phyloP scores from a whole-genome alignment of 2,888 invertebrate genomes.

The Caradrina clavipalpis region DNA sequence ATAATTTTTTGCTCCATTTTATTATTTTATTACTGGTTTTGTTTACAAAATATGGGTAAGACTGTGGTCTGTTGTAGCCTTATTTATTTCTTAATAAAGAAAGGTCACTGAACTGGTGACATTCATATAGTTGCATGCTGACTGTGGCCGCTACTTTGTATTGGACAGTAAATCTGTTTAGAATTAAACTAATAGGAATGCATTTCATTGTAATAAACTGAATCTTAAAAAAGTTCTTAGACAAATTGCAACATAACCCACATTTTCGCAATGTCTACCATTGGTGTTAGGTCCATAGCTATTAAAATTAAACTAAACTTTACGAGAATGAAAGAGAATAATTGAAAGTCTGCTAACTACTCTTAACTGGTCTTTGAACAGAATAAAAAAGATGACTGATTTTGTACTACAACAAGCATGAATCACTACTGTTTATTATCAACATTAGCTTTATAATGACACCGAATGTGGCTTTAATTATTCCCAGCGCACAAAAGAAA shows the following conservation, averaged over 20 bases:
- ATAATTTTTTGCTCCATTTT: constrained; percentile 37
- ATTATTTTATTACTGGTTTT: constrained; percentile 21
- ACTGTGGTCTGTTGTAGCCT: constrained; percentile 12
- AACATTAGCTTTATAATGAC: not conserved
- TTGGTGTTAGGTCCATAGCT: not conserved
- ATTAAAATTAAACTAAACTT: not conserved
- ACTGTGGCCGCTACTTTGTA: not conserved
- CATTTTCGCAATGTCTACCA: not conserved
- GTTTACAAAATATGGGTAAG: constrained; percentile 46
- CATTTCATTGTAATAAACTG: not conserved
- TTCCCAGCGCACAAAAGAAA: not conserved
- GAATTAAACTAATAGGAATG: not conserved
- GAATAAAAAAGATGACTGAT: not conserved
- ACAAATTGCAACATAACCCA: not conserved
- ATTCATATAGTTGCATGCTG: constrained; percentile 28
- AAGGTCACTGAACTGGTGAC: constrained; percentile 52
- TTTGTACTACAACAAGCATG: not conserved
- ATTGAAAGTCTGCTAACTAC: no score
- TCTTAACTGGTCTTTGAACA: not conserved
- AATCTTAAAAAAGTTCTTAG: constrained; percentile 16
- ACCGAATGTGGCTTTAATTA: constrained; percentile 1
- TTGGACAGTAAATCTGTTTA: not conserved
- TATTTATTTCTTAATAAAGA: constrained; percentile 4
- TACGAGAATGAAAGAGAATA: not conserved
- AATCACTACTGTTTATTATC: not conserved